Conservation (phyloP, 2,113 vertebrate genomes). For the Tetrax tetrax region DNA sequence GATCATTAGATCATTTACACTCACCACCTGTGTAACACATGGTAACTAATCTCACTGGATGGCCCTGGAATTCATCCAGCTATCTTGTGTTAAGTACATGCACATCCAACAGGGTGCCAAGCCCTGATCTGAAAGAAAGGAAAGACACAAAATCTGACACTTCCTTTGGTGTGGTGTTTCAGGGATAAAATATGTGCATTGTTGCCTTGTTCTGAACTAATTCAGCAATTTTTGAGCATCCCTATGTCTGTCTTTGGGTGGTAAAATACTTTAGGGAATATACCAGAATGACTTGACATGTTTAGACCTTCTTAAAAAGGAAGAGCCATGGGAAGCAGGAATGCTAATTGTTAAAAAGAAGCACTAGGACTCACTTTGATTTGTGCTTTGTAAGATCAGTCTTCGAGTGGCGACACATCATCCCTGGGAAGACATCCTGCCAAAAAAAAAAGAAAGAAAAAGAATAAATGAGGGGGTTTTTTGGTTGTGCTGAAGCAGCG, state of each 20-base stretch:
- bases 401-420: not conserved
- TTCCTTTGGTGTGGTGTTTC: not conserved
- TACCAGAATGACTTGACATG: not conserved
- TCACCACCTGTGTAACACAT: not conserved
- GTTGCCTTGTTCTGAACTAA: not conserved
- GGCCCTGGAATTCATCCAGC: not conserved
- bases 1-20: not conserved
- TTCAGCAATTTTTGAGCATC: not conserved
- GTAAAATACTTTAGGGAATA: not conserved
- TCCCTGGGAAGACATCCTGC: not conserved
- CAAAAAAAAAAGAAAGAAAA: not conserved
- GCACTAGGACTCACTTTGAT: not conserved
- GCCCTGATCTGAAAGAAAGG: not conserved
- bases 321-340: not conserved
- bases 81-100: not conserved
- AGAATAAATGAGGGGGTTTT: not conserved
- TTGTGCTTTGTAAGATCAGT: not conserved
- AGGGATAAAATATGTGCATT: not conserved
- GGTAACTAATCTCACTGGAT: not conserved
- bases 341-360: not conserved
- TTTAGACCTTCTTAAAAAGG: not conserved
- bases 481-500: not conserved
- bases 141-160: not conserved
- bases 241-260: not conserved
- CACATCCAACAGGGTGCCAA: not conserved